Percentiles rank a stretch among this genome's conserved stretches.
Conservation (phyloP, 2,888 invertebrate species). For the Caenorhabditis japonica region DNA sequence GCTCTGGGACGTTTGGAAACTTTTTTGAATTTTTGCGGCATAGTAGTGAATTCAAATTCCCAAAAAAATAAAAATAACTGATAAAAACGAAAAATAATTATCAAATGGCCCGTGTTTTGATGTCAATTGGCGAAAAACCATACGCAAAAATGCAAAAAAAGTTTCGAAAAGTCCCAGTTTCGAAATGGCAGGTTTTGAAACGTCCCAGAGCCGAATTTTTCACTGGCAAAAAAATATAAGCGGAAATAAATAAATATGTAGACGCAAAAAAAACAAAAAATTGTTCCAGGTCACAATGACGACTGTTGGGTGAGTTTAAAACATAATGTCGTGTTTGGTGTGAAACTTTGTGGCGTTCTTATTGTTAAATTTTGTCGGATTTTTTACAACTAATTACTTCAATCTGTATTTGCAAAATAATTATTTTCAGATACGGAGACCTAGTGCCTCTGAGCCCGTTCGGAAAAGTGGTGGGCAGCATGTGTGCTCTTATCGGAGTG, state of each 20-base stretch:
- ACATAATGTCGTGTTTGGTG: constrained; percentile 6
- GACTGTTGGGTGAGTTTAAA: constrained; percentile 73
- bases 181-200: too few relatives aligned
- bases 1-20: too few relatives aligned
- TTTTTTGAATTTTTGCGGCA: too few relatives aligned
- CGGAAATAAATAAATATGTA: neutral
- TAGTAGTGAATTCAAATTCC: too few relatives aligned
- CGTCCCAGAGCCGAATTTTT: too few relatives aligned
- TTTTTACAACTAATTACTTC: neutral
- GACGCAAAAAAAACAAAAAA: constrained; percentile 36
- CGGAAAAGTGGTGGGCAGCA: constrained; percentile 79
- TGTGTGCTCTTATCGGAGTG: constrained; percentile 79
- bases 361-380: neutral
- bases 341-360: neutral
- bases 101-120: too few relatives aligned
- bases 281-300: constrained; percentile 77
- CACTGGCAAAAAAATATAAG: constrained; percentile 2
- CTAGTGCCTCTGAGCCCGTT: constrained; percentile 78
- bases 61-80: neutral
- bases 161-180: too few relatives aligned
- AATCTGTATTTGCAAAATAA: neutral
- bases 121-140: too few relatives aligned
- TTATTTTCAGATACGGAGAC: constrained; percentile 77
- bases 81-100: neutral
- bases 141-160: too few relatives aligned